These are phyloP conservation scores for Anguilla anguilla DNA, from an alignment of 2,797 vertebrate genomes.

Conservation along the genomic window DNA sequence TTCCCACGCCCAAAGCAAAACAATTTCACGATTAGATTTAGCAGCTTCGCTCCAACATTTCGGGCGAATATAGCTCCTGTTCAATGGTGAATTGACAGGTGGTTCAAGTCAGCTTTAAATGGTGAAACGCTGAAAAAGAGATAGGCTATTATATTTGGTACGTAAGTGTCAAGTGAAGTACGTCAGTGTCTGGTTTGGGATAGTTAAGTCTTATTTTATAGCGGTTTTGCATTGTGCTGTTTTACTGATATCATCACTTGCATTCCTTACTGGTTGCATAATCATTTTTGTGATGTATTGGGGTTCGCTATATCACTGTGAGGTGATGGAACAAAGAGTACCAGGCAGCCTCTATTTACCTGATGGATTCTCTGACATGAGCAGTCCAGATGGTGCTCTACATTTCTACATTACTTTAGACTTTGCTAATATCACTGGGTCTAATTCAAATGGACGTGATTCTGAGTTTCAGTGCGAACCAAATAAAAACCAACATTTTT, in stretches of 20 bases:
- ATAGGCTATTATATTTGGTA: not conserved
- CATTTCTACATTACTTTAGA: not conserved
- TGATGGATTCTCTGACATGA: not conserved
- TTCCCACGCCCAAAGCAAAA: not conserved
- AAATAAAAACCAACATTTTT: not conserved
- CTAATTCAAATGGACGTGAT: not conserved
- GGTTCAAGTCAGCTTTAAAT: not conserved
- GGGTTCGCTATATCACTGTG: not conserved
- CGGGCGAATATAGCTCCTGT: not conserved
- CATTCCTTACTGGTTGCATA: not conserved
- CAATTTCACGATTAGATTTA: not conserved
- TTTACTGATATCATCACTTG: not conserved
- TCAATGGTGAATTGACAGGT: not conserved
- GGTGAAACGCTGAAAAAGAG: not conserved
- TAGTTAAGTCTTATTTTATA: not conserved
- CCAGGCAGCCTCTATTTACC: not conserved
- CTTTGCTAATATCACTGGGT: not conserved
- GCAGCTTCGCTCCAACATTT: not conserved
- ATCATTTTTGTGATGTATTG: not conserved
- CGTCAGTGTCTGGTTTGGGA: not conserved
- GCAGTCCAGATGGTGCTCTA: not conserved
- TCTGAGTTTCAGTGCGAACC: not conserved
- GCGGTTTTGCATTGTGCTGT: not conserved
- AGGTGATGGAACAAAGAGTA: no score
- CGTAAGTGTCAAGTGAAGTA: not conserved